Conservation (phyloP, 2,888 invertebrate genomes). For the Drosophila kokeensis region DNA sequence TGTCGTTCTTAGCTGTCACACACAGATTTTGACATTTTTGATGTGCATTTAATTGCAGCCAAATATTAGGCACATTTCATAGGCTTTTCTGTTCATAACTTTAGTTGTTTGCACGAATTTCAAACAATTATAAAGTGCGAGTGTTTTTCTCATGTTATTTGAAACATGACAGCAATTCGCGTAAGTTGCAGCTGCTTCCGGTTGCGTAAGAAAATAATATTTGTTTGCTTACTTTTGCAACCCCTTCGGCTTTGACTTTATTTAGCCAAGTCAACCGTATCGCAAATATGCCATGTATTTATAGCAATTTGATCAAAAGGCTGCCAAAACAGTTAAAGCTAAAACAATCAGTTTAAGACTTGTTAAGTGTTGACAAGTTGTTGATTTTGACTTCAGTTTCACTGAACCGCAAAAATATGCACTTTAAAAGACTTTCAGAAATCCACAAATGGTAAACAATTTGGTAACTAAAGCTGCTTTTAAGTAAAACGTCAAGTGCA, state of each 20-base stretch:
- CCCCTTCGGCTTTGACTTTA: background rate
- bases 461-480: conserved; percentile 34
- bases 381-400: conserved; percentile 38
- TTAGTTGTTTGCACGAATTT: conserved; percentile 17
- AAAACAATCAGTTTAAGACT: conserved; percentile 11
- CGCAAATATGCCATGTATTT: conserved; percentile 28
- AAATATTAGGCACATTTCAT: conserved; percentile 33
- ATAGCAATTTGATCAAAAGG: conserved; percentile 1
- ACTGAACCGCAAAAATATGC: conserved; percentile 24
- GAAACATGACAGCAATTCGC: background rate
- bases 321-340: conserved; percentile 21
- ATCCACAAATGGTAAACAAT: conserved; percentile 27
- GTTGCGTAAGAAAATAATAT: conserved; percentile 8
- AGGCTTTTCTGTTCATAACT: background rate
- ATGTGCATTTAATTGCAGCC: conserved; percentile 74
- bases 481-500: conserved; percentile 42
- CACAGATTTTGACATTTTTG: conserved; percentile 61
- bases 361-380: conserved; percentile 20
- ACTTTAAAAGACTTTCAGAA: conserved; percentile 42
- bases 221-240: conserved; percentile 3
- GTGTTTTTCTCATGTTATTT: background rate
- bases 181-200: background rate
- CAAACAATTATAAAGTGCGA: conserved; percentile 16
- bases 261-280: conserved; percentile 5
- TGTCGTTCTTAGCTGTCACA: conserved; percentile 43